These are phyloP conservation scores for Onthophagus taurus DNA, from an alignment of 1,140 invertebrate species.

Conservation along the genomic window DNA sequence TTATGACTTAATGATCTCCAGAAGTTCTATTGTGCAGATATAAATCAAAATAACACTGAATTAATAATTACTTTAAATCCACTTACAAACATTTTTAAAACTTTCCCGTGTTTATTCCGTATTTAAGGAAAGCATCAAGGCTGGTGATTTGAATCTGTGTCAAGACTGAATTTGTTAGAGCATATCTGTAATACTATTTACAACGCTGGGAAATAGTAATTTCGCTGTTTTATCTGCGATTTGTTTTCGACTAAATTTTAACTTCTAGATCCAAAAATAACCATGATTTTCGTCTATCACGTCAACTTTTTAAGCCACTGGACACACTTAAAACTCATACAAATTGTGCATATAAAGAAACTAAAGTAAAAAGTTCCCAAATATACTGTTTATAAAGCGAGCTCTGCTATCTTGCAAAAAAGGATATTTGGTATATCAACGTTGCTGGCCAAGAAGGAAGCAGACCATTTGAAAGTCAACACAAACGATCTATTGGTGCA, in stretches of 20 bases:
- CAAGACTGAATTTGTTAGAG: too few species aligned
- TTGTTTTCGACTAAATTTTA: not conserved
- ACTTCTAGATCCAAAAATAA: not conserved
- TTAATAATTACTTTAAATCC: too few species aligned
- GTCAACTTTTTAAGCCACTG: not conserved
- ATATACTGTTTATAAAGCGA: not conserved
- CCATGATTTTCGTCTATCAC: not conserved
- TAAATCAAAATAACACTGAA: too few species aligned
- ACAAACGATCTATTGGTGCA: not conserved
- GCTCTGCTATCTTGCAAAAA: not conserved
- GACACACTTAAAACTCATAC: not conserved
- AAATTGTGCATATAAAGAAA: not conserved
- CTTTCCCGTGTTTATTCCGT: too few species aligned
- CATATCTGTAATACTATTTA: too few species aligned
- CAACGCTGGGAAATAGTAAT: not conserved
- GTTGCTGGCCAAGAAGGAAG: conserved; percentile 8
- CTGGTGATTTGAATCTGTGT: too few species aligned
- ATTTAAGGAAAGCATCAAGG: too few species aligned
- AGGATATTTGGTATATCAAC: not conserved
- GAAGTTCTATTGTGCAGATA: too few species aligned
- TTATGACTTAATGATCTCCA: too few species aligned
- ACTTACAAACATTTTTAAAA: too few species aligned
- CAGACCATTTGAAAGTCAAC: not conserved
- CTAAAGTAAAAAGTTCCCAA: not conserved
- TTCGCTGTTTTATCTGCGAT: too few species aligned